Conservation (phyloP, 2,888 invertebrate genomes). For the Tachina lurida region DNA sequence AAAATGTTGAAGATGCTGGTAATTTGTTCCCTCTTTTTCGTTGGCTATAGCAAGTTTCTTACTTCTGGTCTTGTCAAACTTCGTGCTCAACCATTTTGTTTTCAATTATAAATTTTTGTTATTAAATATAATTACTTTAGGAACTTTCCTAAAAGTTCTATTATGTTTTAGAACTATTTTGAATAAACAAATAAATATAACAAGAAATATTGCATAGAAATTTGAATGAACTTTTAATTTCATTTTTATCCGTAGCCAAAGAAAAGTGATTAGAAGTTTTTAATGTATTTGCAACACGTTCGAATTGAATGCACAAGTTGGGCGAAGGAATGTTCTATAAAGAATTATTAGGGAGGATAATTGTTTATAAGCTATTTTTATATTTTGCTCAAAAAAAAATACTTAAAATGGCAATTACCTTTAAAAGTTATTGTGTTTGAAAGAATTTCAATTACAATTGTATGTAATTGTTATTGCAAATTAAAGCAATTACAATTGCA, state of each 20-base stretch:
- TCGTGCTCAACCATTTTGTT: constrained; percentile 12
- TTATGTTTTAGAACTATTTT: not conserved
- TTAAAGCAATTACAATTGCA: no score
- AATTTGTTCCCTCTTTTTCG: not conserved
- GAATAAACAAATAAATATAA: not conserved
- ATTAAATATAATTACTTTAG: constrained; percentile 51
- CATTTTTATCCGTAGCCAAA: not conserved
- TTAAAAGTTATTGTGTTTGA: no score
- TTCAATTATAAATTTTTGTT: constrained; percentile 54
- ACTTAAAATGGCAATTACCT: no score
- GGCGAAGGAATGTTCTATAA: not conserved
- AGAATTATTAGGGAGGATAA: constrained; percentile 5
- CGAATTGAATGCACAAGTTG: not conserved
- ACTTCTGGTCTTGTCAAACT: not conserved
- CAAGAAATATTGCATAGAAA: not conserved
- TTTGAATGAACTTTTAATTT: constrained; percentile 1
- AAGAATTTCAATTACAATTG: no score
- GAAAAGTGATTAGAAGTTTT: constrained; percentile 26
- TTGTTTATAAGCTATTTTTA: no score
- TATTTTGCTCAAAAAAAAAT: no score
- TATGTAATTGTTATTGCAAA: no score
- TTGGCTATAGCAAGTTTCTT: not conserved
- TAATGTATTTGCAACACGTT: constrained; percentile 41
- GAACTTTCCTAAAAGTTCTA: constrained; percentile 33
- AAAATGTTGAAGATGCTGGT: not conserved